Evolutionary conservation across 2,797 vertebrate species (phyloP).

Genomic region (Bryconaethiops microstoma): DNA sequence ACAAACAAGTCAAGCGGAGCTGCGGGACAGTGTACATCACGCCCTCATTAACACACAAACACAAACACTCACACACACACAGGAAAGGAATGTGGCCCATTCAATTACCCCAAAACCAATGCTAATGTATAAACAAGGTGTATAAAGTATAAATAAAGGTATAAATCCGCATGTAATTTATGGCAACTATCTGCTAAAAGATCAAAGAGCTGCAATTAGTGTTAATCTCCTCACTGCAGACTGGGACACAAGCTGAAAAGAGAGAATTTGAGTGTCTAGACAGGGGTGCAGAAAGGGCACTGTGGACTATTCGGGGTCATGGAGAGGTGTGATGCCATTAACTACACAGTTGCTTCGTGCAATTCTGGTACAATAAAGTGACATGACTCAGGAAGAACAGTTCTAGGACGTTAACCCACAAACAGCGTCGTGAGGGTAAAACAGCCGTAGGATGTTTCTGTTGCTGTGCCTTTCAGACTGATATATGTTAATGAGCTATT

Average conservation of each 20-base stretch:
- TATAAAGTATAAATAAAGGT: constrained; percentile 17
- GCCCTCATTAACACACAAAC: constrained; percentile 21
- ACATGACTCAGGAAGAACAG: neutral
- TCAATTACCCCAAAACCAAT: constrained; percentile 4
- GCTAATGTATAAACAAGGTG: no score
- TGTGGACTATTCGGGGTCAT: neutral
- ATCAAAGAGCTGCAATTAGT: constrained; percentile 32
- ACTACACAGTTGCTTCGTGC: neutral
- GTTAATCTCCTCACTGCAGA: neutral
- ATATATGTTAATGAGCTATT: neutral
- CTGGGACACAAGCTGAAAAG: neutral
- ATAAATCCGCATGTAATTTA: neutral
- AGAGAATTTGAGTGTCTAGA: neutral
- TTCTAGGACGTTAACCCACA: neutral
- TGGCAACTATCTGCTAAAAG: neutral
- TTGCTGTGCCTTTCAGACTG: neutral
- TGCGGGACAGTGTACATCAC: constrained; percentile 31
- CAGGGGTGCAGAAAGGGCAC: neutral
- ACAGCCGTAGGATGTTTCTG: neutral
- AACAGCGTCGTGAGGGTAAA: neutral
- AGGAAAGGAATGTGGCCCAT: constrained; percentile 22
- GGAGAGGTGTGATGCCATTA: neutral
- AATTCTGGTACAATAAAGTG: neutral
- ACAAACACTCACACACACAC: neutral
- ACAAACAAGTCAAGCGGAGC: constrained; percentile 46